These are phyloP conservation scores for Clivina fossor DNA, from an alignment of 2,888 invertebrate genomes.

Conservation along the genomic window DNA sequence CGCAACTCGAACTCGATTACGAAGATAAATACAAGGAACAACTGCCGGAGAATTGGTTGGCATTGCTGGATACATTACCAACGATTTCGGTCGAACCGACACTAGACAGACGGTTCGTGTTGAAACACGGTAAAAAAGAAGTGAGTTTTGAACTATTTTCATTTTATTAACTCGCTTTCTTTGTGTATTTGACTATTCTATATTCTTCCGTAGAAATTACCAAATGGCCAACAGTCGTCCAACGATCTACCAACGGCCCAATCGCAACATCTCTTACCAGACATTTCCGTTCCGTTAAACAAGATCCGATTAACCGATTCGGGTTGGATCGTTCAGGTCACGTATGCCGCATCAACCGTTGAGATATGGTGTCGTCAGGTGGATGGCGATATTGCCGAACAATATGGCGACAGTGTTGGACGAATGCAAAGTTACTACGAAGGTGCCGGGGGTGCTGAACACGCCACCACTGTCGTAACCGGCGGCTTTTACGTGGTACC, in stretches of 20 bases:
- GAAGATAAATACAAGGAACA: conserved; percentile 65
- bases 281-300: conserved; percentile 50
- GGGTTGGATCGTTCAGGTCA: conserved; percentile 52
- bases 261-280: conserved; percentile 32
- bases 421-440: conserved; percentile 53
- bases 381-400: conserved; percentile 53
- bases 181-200: too few relatives aligned
- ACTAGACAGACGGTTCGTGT: conserved; percentile 44
- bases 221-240: too few relatives aligned
- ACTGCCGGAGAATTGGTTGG: conserved; percentile 70
- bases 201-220: too few relatives aligned
- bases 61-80: conserved; percentile 61
- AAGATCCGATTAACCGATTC: conserved; percentile 49
- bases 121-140: conserved; percentile 45
- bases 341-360: conserved; percentile 51
- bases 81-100: conserved; percentile 57
- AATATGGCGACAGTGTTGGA: conserved; percentile 48
- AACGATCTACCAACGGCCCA: too few relatives aligned
- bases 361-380: conserved; percentile 59
- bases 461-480: conserved; percentile 42
- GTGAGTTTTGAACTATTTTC: too few relatives aligned
- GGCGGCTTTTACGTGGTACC: conserved; percentile 54
- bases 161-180: too few relatives aligned
- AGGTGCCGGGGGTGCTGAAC: conserved; percentile 36
- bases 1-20: conserved; percentile 55